These are phyloP conservation scores for Streblospio benedicti DNA, from an alignment of 1,140 invertebrate species.

Conservation along the genomic window DNA sequence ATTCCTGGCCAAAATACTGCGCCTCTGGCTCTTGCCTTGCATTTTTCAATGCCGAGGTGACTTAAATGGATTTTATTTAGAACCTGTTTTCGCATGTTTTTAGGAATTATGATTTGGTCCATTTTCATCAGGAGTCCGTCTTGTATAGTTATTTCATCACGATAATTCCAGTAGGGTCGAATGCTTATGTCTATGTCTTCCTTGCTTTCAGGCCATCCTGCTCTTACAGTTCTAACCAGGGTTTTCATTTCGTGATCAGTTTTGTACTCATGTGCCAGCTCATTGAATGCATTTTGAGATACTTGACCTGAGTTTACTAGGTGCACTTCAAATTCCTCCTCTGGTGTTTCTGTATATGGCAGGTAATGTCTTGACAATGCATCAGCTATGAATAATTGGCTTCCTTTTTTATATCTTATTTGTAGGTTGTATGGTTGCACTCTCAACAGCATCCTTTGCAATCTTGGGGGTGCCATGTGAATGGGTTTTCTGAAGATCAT, in stretches of 20 bases:
- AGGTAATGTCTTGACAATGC: no score
- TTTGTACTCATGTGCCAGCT: no score
- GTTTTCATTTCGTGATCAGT: no score
- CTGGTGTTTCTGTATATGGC: no score
- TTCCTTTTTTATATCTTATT: slow-evolving; percentile 37
- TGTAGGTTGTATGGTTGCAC: slow-evolving; percentile 45
- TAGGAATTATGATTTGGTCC: slow-evolving; percentile 13
- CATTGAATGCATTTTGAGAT: no score
- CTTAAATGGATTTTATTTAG: slow-evolving; percentile 17
- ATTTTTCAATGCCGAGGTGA: slow-evolving; percentile 24
- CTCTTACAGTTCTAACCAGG: no score
- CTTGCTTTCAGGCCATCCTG: slow-evolving; percentile 41
- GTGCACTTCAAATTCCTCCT: no score
- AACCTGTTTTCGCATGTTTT: slow-evolving; percentile 14
- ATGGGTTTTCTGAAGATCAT: slow-evolving; percentile 45
- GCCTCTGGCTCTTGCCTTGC: slow-evolving; percentile 11
- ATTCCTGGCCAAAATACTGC: slow-evolving; percentile 26
- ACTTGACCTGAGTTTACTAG: no score
- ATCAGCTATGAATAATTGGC: no score
- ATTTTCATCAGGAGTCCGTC: not conserved
- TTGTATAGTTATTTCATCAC: slow-evolving; percentile 3
- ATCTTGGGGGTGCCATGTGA: slow-evolving; percentile 34
- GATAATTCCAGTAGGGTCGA: no score
- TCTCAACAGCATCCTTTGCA: slow-evolving; percentile 47
- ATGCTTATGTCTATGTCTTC: no score